phyloP scores from a whole-genome alignment of 2,888 invertebrate genomes.

The Caradrina clavipalpis region DNA sequence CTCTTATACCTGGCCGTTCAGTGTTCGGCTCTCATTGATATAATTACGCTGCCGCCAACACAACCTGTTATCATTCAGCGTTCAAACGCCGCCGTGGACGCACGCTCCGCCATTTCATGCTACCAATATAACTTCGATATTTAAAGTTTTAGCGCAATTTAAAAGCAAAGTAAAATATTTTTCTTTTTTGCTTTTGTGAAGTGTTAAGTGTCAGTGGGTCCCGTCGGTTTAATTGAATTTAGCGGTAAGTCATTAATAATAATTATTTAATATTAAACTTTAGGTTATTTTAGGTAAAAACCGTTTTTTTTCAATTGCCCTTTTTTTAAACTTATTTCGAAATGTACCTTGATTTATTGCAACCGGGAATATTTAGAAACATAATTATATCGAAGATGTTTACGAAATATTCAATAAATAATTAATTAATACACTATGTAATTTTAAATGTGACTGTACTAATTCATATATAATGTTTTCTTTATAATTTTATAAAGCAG shows the following conservation, averaged over 20 bases:
- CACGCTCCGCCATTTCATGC: conserved; percentile 66
- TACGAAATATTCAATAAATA: not conserved
- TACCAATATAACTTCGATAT: conserved; percentile 57
- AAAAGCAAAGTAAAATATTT: not conserved
- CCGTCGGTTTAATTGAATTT: conserved; percentile 37
- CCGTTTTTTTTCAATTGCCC: too few relatives aligned
- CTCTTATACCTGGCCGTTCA: conserved; percentile 62
- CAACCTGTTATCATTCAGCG: conserved; percentile 80
- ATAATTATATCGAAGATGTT: not conserved
- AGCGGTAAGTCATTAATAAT: conserved; percentile 50
- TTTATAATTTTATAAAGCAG: not conserved
- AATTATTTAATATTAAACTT: not conserved
- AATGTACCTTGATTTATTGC: not conserved
- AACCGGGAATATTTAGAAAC: not conserved
- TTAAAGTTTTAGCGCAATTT: conserved; percentile 56
- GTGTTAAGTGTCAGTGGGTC: conserved; percentile 57
- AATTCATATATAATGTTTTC: not conserved
- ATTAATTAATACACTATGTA: not conserved
- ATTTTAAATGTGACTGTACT: not conserved
- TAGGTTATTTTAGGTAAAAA: not conserved
- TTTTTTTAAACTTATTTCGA: not conserved
- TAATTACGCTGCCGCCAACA: conserved; percentile 68
- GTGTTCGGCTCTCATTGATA: conserved; percentile 62
- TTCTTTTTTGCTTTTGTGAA: conserved; percentile 32
- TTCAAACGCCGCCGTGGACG: conserved; percentile 70